phyloP scores from a whole-genome alignment of 2,113 vertebrate genomes.

The Gymnogyps californianus region DNA sequence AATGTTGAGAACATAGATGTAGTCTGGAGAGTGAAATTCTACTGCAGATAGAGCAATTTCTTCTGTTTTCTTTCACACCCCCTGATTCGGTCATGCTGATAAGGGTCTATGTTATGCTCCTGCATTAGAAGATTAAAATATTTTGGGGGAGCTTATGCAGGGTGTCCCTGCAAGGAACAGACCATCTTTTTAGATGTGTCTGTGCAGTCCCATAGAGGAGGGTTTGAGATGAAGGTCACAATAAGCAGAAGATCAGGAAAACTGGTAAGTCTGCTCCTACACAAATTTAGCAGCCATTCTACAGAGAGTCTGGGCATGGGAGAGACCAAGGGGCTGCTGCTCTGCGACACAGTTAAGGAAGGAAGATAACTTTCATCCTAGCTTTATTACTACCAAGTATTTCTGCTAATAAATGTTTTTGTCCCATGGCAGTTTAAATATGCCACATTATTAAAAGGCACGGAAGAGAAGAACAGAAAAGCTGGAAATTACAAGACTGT shows the following conservation, averaged over 20 bases:
- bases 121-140: not conserved
- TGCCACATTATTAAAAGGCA: not conserved
- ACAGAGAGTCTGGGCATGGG: not conserved
- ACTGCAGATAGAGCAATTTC: not conserved
- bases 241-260: not conserved
- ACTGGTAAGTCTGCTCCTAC: not conserved
- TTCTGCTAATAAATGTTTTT: constrained; percentile 25
- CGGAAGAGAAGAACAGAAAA: not conserved
- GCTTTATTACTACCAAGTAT: not conserved
- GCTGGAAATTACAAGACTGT: constrained; percentile 19
- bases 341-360: not conserved
- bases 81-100: not conserved
- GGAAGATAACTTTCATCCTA: not conserved
- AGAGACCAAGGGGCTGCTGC: not conserved
- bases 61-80: not conserved
- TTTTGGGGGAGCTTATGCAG: not conserved
- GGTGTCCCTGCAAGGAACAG: not conserved
- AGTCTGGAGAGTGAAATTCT: not conserved
- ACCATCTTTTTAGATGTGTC: not conserved
- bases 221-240: not conserved
- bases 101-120: not conserved
- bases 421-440: constrained; percentile 14
- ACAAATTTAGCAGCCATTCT: not conserved
- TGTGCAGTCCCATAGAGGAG: not conserved
- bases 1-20: accelerated